Percentiles rank a stretch among this genome's conserved stretches.
Conservation (phyloP, 1,140 invertebrate species). For the Helicoverpa armigera region DNA sequence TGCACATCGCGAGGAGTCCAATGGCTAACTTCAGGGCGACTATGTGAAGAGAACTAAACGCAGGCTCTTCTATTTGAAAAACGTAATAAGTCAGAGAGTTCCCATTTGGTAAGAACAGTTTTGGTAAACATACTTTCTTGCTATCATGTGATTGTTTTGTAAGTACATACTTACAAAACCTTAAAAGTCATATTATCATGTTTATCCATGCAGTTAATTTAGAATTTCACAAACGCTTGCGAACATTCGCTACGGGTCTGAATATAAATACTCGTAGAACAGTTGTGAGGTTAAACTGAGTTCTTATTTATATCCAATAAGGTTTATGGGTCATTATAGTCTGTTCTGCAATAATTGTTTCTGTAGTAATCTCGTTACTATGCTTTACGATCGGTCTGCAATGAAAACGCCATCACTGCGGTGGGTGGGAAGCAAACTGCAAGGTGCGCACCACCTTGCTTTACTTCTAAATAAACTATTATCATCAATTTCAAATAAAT, state of each 20-base stretch:
- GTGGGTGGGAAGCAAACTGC: not conserved
- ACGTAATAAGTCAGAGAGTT: no score
- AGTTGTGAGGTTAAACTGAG: not conserved
- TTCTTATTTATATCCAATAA: constrained; percentile 12
- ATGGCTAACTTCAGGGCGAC: no score
- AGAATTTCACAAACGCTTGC: no score
- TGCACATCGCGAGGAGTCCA: no score
- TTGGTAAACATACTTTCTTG: no score
- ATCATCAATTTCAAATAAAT: constrained; percentile 7
- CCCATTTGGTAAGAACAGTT: no score
- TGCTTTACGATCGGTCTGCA: constrained; percentile 12
- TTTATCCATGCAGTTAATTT: no score
- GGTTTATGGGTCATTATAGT: constrained; percentile 23
- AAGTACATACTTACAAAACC: no score
- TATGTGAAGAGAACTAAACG: no score
- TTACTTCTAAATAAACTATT: constrained; percentile 22
- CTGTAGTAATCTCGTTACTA: constrained; percentile 29
- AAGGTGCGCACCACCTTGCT: constrained; percentile 32
- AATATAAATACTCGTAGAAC: not conserved
- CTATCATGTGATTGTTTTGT: no score
- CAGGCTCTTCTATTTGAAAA: no score
- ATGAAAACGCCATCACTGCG: not conserved
- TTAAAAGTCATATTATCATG: no score
- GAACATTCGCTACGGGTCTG: not conserved
- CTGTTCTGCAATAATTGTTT: constrained; percentile 24